Evolutionary conservation across 2,888 invertebrate species (phyloP), one percentile per base, ranked within the genome.

Genomic region (Archips xylosteana): DNA sequence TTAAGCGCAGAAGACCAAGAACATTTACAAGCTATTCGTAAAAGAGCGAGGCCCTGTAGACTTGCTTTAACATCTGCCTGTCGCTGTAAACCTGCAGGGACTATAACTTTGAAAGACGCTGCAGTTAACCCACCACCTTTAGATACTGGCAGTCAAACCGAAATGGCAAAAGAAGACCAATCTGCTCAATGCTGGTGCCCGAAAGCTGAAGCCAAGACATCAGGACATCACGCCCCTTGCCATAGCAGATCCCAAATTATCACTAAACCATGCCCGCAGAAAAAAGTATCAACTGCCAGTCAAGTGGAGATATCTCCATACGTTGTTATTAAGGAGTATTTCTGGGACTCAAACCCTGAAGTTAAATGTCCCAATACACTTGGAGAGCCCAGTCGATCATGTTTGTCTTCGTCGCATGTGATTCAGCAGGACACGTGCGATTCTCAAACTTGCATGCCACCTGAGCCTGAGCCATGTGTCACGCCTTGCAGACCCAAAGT

Each of bases 301-400:
- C 75, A 61, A 39, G 47, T 62, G 3, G 70, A 74, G 8, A 42
- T 51, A 8, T 74, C 81, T 2, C 86, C 87, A 3, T 81, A 83
- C 74, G 76, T 87, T 0, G 75, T 85, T 2, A 77, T 89, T 2
- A 87, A 87, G 70, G 86, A 91, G 73, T 87, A 84, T 70, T 78
- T 82, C 45, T 89, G 89, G 89, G 83, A 87, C 66, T 51, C 75
- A 12, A 76, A 66, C 3, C 70, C 75, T 8, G 71, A 71, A 1
- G 60, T 32, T 5, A 49, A 66, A 39, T 42, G 49, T 49, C 74
- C 70, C n/a, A 69, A 42, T 39, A 45, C 57, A 5, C 15, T 13
- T 13, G 5, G 32, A 45, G 47, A 57, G 39, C 47, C 70, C 8
- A 45, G 45, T 5, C 36, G 49, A 32, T 32, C 45, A 57, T 65